These are phyloP conservation scores for Peromyscus aztecus DNA, from an alignment of 2,797 vertebrate genomes.

Conservation along the genomic window DNA sequence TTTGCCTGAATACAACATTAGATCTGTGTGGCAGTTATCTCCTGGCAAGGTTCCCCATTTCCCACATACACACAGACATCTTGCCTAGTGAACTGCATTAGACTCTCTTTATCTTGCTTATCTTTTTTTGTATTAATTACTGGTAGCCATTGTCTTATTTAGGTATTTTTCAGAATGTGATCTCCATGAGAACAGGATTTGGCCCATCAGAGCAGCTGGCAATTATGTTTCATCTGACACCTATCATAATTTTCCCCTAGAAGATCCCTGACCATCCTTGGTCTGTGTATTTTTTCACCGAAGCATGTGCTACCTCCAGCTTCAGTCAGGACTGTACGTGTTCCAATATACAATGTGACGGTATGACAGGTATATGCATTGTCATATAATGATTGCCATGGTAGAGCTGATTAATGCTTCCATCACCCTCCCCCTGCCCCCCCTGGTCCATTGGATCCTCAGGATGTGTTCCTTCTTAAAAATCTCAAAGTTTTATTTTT, in stretches of 20 bases:
- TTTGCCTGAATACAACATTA: background rate
- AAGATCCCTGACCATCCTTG: background rate
- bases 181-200: background rate
- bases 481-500: background rate
- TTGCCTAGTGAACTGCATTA: slow-evolving; percentile 6
- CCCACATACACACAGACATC: background rate
- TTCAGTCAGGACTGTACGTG: background rate
- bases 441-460: background rate
- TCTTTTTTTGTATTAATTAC: background rate
- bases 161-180: background rate
- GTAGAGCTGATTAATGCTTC: background rate
- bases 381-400: background rate
- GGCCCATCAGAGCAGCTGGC: background rate
- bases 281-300: background rate
- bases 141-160: background rate
- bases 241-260: background rate
- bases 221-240: background rate
- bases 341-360: background rate
- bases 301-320: background rate
- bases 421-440: accelerated
- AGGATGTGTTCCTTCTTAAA: background rate
- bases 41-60: background rate
- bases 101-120: background rate
- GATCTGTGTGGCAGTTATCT: background rate
- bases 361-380: background rate